These are phyloP conservation scores for Poeciliopsis presidionis DNA, from an alignment of 2,797 vertebrate genomes.

Conservation along the genomic window DNA sequence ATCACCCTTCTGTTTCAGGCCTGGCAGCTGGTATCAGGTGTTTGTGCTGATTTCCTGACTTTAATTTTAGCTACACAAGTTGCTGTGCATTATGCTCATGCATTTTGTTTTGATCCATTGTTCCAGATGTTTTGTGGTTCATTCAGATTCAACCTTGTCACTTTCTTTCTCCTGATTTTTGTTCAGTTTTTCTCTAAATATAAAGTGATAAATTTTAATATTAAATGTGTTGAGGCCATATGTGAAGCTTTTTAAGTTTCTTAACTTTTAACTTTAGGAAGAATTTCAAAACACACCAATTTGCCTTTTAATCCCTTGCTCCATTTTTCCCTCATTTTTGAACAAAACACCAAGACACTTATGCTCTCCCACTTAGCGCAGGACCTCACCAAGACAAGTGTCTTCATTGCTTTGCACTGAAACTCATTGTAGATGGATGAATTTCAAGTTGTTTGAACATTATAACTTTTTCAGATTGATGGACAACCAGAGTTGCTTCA, in stretches of 20 bases:
- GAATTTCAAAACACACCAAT: not conserved
- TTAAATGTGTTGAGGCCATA: not conserved
- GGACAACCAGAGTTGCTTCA: not conserved
- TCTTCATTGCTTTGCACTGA: not conserved
- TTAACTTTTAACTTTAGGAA: not conserved
- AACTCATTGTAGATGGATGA: not conserved
- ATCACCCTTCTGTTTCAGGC: not conserved
- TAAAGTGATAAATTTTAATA: not conserved
- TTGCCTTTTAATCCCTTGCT: not conserved
- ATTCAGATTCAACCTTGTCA: not conserved
- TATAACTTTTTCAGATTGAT: not conserved
- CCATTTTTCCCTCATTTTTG: not conserved
- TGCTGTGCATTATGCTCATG: not conserved
- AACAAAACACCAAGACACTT: not conserved
- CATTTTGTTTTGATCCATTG: not conserved
- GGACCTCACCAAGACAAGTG: not conserved
- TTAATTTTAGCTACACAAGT: not conserved
- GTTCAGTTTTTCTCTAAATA: not conserved
- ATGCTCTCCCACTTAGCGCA: not conserved
- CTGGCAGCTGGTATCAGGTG: not conserved
- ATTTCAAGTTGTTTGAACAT: not conserved
- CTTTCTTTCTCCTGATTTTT: not conserved
- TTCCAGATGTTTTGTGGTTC: not conserved
- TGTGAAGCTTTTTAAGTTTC: not conserved
- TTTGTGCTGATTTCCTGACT: not conserved